Conservation (phyloP, 2,888 invertebrate genomes). For the Hypena proboscidalis region DNA sequence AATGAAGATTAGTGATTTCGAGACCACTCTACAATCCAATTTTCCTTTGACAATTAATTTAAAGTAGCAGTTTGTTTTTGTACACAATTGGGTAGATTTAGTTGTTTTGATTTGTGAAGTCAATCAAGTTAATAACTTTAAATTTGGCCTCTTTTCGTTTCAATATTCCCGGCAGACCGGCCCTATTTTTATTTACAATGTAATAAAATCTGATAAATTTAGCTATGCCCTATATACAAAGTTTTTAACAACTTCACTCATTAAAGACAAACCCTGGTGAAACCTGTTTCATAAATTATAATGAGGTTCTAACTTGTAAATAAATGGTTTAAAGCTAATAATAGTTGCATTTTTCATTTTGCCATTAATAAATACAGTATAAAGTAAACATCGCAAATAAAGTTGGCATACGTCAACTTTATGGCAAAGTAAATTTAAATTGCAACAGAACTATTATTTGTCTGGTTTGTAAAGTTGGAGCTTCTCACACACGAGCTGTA, state of each 20-base stretch:
- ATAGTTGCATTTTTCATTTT: background rate
- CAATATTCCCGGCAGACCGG: no score
- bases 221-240: no score
- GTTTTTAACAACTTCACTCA: no score
- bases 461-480: conserved; percentile 3
- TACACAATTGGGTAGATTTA: conserved; percentile 49
- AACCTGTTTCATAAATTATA: no score
- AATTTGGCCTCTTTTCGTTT: no score
- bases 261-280: no score
- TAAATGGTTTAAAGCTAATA: background rate
- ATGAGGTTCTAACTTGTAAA: no score
- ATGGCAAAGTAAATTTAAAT: no score
- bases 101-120: conserved; percentile 25
- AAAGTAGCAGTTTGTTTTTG: conserved; percentile 52
- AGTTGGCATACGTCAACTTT: background rate
- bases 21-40: conserved; percentile 51
- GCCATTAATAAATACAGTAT: background rate
- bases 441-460: no score
- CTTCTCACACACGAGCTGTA: background rate
- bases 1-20: conserved; percentile 63
- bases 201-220: no score
- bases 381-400: background rate
- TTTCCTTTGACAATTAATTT: conserved; percentile 58
- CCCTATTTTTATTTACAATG: no score
- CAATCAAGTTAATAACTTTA: conserved; percentile 11